A percentile compares a stretch with the other conserved stretches of the same genome.
Conservation (phyloP, 2,888 invertebrate species). For the Plagodis dolabraria region DNA sequence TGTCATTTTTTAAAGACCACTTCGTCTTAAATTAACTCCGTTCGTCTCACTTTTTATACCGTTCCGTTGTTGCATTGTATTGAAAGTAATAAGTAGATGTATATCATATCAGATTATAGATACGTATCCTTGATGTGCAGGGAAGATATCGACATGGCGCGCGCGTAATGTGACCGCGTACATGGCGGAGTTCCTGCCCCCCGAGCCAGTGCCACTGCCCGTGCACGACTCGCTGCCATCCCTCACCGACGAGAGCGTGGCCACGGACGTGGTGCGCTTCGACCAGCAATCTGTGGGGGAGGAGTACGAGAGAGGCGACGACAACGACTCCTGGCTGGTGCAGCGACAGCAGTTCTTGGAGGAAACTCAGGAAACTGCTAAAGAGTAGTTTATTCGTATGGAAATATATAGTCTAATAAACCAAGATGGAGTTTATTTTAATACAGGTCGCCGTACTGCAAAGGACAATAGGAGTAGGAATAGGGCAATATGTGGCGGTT, state of each 20-base stretch:
- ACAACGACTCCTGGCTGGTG: constrained; percentile 74
- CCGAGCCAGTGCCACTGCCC: constrained; percentile 87
- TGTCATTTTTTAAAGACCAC: too few species aligned
- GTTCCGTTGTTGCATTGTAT: too few species aligned
- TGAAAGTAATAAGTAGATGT: too few species aligned
- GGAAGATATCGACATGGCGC: constrained; percentile 87
- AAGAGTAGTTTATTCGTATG: neutral
- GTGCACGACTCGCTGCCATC: constrained; percentile 87
- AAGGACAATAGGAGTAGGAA: too few species aligned
- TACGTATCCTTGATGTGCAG: constrained; percentile 41
- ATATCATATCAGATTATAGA: too few species aligned
- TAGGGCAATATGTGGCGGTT: too few species aligned
- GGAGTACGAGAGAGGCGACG: constrained; percentile 73
- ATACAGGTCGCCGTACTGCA: too few species aligned
- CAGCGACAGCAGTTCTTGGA: constrained; percentile 75
- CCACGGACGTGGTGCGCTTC: constrained; percentile 73
- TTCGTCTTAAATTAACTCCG: too few species aligned
- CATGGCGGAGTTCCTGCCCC: constrained; percentile 88
- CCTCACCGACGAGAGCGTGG: constrained; percentile 65
- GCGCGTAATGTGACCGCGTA: constrained; percentile 88
- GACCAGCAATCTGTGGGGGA: constrained; percentile 57
- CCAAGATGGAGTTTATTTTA: too few species aligned
- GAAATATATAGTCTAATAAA: neutral
- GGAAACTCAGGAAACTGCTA: constrained; percentile 55
- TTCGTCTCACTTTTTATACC: too few species aligned